Conservation (phyloP, 2,888 invertebrate species). For the Eupsilia transversa region DNA sequence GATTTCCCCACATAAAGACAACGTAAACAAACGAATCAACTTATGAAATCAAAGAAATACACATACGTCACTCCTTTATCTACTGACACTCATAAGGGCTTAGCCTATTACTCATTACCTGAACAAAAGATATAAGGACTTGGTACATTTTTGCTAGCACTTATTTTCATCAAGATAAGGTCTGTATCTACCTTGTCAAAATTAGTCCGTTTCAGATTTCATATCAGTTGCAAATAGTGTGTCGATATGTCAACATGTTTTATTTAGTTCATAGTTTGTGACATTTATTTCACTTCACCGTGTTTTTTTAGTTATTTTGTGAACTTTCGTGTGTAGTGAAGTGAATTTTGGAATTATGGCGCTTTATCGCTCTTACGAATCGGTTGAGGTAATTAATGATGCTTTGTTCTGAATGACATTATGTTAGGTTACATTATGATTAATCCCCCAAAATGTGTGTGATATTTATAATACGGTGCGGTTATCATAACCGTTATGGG, state of each 20-base stretch:
- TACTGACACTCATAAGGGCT: conserved; percentile 19
- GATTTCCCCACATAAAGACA: not conserved
- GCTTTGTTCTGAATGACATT: not conserved
- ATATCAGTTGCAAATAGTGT: conserved; percentile 52
- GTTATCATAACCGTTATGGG: not conserved
- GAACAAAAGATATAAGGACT: conserved; percentile 33
- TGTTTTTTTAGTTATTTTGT: not conserved
- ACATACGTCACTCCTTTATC: conserved; percentile 36
- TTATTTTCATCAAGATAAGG: conserved; percentile 49
- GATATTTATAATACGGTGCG: not conserved
- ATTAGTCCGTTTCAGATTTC: conserved; percentile 44
- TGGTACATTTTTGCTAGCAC: conserved; percentile 40
- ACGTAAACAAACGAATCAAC: not conserved
- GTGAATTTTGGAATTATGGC: conserved; percentile 19
- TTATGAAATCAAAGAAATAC: not conserved
- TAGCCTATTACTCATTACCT: conserved; percentile 39
- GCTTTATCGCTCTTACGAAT: conserved; percentile 47
- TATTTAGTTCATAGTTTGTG: not conserved
- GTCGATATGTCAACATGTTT: conserved; percentile 38
- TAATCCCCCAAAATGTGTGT: not conserved
- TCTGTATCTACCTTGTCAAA: conserved; percentile 3
- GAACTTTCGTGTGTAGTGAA: not conserved
- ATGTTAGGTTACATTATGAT: not conserved
- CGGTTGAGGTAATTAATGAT: conserved; percentile 55
- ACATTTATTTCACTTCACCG: not conserved